phyloP scores from a whole-genome alignment of 2,888 invertebrate genomes.

The Chorisops tibialis region DNA sequence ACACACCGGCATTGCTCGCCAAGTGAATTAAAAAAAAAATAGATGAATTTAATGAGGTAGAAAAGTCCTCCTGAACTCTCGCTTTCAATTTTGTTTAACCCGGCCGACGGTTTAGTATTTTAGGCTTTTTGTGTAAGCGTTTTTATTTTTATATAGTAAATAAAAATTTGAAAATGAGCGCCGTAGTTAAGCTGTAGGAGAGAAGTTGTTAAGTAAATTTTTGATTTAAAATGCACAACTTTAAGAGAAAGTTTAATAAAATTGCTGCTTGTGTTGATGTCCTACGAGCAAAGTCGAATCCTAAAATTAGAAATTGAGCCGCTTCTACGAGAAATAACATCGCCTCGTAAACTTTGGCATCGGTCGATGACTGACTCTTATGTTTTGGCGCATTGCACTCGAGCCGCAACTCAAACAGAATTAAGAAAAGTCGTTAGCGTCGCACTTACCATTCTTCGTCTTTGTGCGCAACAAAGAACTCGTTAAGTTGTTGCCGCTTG shows the following conservation, averaged over 20 bases:
- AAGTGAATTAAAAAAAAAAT: slow-evolving; percentile 39
- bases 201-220: slow-evolving; percentile 30
- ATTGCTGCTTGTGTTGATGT: too few relatives aligned
- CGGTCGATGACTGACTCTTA: too few relatives aligned
- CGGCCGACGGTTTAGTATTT: neutral
- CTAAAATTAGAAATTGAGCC: too few relatives aligned
- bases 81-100: too few relatives aligned
- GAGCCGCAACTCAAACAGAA: neutral
- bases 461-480: slow-evolving; percentile 98
- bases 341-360: too few relatives aligned
- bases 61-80: neutral
- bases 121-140: neutral
- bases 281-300: too few relatives aligned
- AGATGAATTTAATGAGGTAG: neutral
- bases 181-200: slow-evolving; percentile 32
- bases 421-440: neutral
- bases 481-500: slow-evolving; percentile 91
- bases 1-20: slow-evolving; percentile 54
- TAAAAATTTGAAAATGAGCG: slow-evolving; percentile 23
- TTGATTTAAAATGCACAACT: neutral
- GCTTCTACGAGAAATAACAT: too few relatives aligned
- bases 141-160: slow-evolving; percentile 20
- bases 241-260: too few relatives aligned
- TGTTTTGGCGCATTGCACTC: too few relatives aligned
- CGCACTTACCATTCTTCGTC: slow-evolving; percentile 96